Percentiles rank a stretch among this genome's conserved stretches.
Conservation (phyloP, 2,797 vertebrate species). For the Pygocentrus nattereri region DNA sequence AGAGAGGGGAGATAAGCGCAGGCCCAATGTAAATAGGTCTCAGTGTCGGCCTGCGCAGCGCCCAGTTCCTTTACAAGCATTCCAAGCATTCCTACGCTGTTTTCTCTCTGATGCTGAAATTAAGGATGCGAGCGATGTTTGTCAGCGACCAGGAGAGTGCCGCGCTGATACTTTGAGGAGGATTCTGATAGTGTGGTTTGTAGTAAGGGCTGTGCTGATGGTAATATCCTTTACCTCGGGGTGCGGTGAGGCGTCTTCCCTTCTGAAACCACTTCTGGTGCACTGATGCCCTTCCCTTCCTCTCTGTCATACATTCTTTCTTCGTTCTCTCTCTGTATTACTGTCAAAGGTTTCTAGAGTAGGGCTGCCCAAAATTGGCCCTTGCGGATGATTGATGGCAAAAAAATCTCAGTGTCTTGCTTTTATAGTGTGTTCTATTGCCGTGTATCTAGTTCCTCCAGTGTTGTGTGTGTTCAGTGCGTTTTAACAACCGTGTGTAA, state of each 20-base stretch:
- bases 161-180: background rate
- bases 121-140: slow-evolving; percentile 57
- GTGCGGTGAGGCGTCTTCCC: background rate
- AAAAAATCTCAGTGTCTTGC: too few species aligned
- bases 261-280: background rate
- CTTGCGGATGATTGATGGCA: too few species aligned
- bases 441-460: too few species aligned
- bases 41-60: slow-evolving; percentile 72
- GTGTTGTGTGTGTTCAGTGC: too few species aligned
- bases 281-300: background rate
- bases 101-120: slow-evolving; percentile 53
- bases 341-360: too few species aligned
- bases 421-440: too few species aligned
- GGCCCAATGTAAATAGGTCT: slow-evolving; percentile 77
- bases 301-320: background rate
- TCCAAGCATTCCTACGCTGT: slow-evolving; percentile 59
- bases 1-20: slow-evolving; percentile 80
- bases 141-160: slow-evolving; percentile 27
- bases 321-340: background rate
- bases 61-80: slow-evolving; percentile 65
- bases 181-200: slow-evolving; percentile 1
- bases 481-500: too few species aligned
- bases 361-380: too few species aligned
- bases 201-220: background rate
- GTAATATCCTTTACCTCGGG: background rate